Evolutionary conservation across 2,888 invertebrate genomes (phyloP).

Genomic region (Hirtodrosophila duncani): DNA sequence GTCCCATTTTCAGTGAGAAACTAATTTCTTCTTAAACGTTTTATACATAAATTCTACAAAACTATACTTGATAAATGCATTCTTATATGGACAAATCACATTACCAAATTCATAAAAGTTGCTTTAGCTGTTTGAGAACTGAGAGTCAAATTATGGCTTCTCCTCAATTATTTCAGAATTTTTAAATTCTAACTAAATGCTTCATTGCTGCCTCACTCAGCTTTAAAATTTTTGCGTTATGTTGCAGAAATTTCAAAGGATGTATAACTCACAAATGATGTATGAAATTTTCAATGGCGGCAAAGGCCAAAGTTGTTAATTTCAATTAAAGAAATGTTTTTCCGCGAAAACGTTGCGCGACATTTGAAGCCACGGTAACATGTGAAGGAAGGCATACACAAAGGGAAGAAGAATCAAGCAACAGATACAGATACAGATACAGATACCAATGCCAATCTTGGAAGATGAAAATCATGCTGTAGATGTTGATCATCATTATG

Average conservation of each 20-base stretch:
- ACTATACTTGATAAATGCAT: too few species aligned
- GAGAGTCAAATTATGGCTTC: too few species aligned
- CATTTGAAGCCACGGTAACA: constrained; percentile 51
- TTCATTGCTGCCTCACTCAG: constrained; percentile 37
- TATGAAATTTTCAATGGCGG: constrained; percentile 53
- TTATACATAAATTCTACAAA: too few species aligned
- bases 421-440: too few species aligned
- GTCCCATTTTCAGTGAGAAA: too few species aligned
- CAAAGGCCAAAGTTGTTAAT: constrained; percentile 34
- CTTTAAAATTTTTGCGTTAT: constrained; percentile 50
- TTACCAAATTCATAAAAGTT: too few species aligned
- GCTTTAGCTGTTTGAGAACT: too few species aligned
- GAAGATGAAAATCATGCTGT: too few species aligned
- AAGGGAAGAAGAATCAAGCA: too few species aligned
- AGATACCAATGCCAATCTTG: too few species aligned
- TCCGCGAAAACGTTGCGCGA: constrained; percentile 65
- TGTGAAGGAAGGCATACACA: constrained; percentile 43
- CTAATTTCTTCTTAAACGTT: too few species aligned
- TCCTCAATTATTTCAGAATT: background rate
- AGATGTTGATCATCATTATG: background rate
- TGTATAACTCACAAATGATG: constrained; percentile 47
- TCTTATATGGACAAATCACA: too few species aligned
- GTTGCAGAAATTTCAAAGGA: constrained; percentile 43
- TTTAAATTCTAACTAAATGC: constrained; percentile 1
- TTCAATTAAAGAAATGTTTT: constrained; percentile 56